These are phyloP conservation scores for Hybognathus amarus DNA, from an alignment of 2,797 vertebrate species.

Conservation along the genomic window DNA sequence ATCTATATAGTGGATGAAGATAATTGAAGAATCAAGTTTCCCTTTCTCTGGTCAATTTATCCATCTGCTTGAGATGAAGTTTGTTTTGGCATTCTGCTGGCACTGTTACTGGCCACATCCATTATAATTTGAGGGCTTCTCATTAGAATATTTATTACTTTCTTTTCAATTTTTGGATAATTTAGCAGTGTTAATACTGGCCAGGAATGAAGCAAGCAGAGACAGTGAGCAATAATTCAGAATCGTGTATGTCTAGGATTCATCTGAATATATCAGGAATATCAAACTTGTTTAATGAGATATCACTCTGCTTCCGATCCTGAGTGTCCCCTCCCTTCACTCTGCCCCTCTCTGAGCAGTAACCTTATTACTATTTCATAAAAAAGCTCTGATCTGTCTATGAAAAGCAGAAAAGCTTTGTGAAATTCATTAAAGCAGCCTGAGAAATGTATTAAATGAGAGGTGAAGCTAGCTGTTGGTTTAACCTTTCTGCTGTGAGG, in stretches of 20 bases:
- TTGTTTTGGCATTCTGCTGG: slow-evolving; percentile 76
- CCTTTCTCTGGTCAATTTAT: slow-evolving; percentile 68
- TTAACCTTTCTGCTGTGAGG: slow-evolving; percentile 84
- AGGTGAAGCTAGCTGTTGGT: slow-evolving; percentile 88
- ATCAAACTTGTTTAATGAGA: slow-evolving; percentile 93
- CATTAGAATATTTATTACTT: slow-evolving; percentile 87
- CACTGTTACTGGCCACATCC: slow-evolving; percentile 69
- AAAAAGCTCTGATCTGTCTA: slow-evolving; percentile 91
- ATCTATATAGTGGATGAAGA: slow-evolving; percentile 42
- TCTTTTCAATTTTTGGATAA: slow-evolving; percentile 86
- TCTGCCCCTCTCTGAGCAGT: slow-evolving; percentile 71
- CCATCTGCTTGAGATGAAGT: slow-evolving; percentile 68
- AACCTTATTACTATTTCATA: slow-evolving; percentile 97
- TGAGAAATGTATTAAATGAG: slow-evolving; percentile 99
- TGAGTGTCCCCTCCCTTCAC: slow-evolving; percentile 69
- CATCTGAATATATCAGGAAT: slow-evolving; percentile 91
- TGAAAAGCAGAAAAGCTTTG: slow-evolving; percentile 97
- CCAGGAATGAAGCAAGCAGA: slow-evolving; percentile 64
- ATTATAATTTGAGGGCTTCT: slow-evolving; percentile 65
- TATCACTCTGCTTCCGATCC: slow-evolving; percentile 95
- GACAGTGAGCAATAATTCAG: slow-evolving; percentile 85
- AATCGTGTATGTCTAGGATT: slow-evolving; percentile 85
- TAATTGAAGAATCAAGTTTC: slow-evolving; percentile 70
- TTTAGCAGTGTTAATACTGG: slow-evolving; percentile 83
- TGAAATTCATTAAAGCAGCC: slow-evolving; percentile 99